A percentile compares a stretch with the other conserved stretches of the same genome.
Conservation (phyloP, 1,140 invertebrate genomes). For the Mesaphorura yosii region DNA sequence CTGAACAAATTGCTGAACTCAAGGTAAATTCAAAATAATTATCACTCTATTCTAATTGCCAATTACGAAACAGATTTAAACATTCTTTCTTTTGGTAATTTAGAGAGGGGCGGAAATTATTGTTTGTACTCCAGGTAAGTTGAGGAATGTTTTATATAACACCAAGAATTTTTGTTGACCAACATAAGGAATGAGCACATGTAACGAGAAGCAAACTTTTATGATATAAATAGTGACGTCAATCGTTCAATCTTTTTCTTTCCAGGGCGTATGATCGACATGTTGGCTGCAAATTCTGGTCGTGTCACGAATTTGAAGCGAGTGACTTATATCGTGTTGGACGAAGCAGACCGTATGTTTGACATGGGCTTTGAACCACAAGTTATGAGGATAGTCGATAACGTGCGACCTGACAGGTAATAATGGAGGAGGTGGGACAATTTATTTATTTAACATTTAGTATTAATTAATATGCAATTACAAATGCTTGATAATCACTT, state of each 20-base stretch:
- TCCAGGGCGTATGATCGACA: slow-evolving; percentile 99
- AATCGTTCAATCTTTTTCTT: too few relatives aligned
- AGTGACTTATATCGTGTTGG: slow-evolving; percentile 93
- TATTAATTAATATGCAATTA: too few relatives aligned
- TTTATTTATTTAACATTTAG: too few relatives aligned
- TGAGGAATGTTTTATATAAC: too few relatives aligned
- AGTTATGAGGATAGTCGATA: slow-evolving; percentile 95
- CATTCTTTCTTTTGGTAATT: slow-evolving; percentile 10
- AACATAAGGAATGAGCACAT: too few relatives aligned
- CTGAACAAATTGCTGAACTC: slow-evolving; percentile 92
- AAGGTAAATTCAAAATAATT: slow-evolving; percentile 43
- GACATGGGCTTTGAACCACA: slow-evolving; percentile 99
- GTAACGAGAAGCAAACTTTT: too few relatives aligned
- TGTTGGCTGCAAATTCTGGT: slow-evolving; percentile 90
- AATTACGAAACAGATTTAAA: too few relatives aligned
- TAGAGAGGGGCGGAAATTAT: slow-evolving; percentile 90
- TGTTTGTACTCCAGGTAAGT: slow-evolving; percentile 97
- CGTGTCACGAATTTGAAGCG: slow-evolving; percentile 90
- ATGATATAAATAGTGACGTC: too few relatives aligned
- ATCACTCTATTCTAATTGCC: too few relatives aligned
- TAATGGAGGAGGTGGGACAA: too few relatives aligned
- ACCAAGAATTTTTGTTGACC: too few relatives aligned
- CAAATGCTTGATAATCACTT: too few relatives aligned
- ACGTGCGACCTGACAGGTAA: slow-evolving; percentile 89
- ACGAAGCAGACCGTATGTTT: slow-evolving; percentile 99